Conservation (phyloP, 2,797 vertebrate genomes). For the Melanotaenia pygmaea region DNA sequence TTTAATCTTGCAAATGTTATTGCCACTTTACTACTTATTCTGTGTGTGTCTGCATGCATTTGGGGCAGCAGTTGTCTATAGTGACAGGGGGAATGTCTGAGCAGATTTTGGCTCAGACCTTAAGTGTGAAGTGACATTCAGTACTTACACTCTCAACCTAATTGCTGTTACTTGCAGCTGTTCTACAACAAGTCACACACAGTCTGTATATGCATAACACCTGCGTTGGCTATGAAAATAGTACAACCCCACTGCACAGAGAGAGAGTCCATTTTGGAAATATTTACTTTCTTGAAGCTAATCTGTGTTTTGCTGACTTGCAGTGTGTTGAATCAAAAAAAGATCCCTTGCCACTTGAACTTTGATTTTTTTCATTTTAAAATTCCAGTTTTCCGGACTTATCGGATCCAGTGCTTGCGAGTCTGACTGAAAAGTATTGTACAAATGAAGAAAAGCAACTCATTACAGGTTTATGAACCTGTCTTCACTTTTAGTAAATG, state of each 20-base stretch:
- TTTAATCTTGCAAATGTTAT: conserved; percentile 1
- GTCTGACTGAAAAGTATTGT: not conserved
- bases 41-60: not conserved
- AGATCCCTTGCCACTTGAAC: not conserved
- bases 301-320: not conserved
- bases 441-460: not conserved
- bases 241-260: conserved; percentile 13
- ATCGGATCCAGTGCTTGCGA: not conserved
- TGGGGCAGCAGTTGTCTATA: conserved; percentile 42
- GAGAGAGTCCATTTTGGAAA: not conserved
- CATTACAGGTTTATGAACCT: not conserved
- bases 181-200: conserved; percentile 21
- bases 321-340: not conserved
- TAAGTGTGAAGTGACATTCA: conserved; percentile 60
- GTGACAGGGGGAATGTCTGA: conserved; percentile 26
- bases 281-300: not conserved
- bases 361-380: not conserved
- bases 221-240: conserved; percentile 29
- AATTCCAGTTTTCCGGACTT: not conserved
- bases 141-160: conserved; percentile 50
- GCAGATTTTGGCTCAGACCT: conserved; percentile 43
- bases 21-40: not conserved
- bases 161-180: conserved; percentile 56
- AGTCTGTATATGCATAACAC: not conserved
- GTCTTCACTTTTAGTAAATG: not conserved